Conservation (phyloP, 2,888 invertebrate species). For the Dyspetes luteomarginatus region DNA sequence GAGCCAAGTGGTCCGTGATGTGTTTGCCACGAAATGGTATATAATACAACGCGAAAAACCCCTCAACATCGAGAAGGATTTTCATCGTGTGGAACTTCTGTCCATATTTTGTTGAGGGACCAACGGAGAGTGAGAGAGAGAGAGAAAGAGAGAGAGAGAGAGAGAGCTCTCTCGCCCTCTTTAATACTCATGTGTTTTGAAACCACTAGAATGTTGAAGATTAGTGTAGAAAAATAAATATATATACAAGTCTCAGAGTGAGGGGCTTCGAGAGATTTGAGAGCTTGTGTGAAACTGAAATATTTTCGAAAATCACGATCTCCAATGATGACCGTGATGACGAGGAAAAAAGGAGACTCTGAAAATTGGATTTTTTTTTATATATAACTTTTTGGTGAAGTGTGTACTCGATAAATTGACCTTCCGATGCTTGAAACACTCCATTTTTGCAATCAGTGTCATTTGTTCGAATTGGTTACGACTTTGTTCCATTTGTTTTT, state of each 20-base stretch:
- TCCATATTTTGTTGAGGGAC: not conserved
- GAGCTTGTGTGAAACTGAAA: too few species aligned
- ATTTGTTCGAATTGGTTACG: too few species aligned
- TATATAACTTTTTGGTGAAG: too few species aligned
- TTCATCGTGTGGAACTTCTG: constrained; percentile 15
- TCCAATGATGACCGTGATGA: too few species aligned
- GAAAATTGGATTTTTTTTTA: too few species aligned
- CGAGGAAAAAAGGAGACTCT: too few species aligned
- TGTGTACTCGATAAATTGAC: too few species aligned
- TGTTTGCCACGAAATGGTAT: constrained; percentile 13
- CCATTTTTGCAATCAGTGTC: too few species aligned
- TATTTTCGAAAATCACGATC: too few species aligned
- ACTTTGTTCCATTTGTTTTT: too few species aligned
- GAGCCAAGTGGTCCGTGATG: constrained; percentile 65
- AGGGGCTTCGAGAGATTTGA: constrained; percentile 6
- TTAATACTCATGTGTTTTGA: constrained; percentile 5
- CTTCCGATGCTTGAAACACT: too few species aligned
- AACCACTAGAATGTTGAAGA: constrained; percentile 5
- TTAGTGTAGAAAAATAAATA: constrained; percentile 28
- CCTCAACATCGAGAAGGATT: constrained; percentile 40
- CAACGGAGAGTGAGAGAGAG: not conserved
- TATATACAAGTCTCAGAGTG: too few species aligned
- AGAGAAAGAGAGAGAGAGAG: constrained; percentile 5
- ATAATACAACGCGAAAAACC: constrained; percentile 20
- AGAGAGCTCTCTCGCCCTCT: not conserved